Base-by-base conservation (phyloP, 2,888 invertebrate genomes). In the Leptarthrus brevirostris region DNA sequence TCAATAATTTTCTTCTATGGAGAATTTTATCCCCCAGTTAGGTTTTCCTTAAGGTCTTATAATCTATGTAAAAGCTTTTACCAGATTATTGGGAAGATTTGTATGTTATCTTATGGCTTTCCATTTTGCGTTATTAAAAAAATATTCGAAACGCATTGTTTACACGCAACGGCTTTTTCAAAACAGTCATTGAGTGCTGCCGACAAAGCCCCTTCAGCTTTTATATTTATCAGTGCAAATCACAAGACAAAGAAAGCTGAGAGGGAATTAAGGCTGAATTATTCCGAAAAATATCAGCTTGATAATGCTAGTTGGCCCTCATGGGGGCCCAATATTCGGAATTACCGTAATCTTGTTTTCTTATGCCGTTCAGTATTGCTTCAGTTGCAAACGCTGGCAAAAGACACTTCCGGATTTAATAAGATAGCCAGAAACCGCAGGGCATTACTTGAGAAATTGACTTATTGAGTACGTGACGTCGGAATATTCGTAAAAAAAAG, bases 391-490 rank as follows among this genome's bases (percentile, higher is more conserved):
- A 66, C 16, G 24, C 40, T 66, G 47, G 69, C 16, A 18, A 52
- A 34, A 34, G 30, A 69, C 30, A 52, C 69, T 26, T 36, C 30
- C 20, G 52, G 44, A 69, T 69, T 69, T 69, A 69, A 69, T 69
- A 69, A 52, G 69, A 69, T 69, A 52, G 52, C 34, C 52, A 26
- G 47, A 52, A 47, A 26, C 52, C 52, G 69, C 64, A 69, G 69
- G 49, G 52, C 52, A 26, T 64, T 52, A 52, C 52, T 52, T 69
- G 52, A 34, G 52, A 52, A 52, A 69, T 69, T 69, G 69, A 69
- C 69, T 69, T 69, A 69, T 69, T 69, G 69, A 52, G 30, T 52
- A 69, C 69, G 69, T 69, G 69, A 52, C 52, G 52, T 30, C 30
- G 34, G 47, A 52, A 20, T 22, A 52, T 20, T 10, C 8, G 22